These are phyloP conservation scores for Patiria pectinifera DNA, from an alignment of 53 echinoderm and acorn worm genomes.

Conservation along the genomic window DNA sequence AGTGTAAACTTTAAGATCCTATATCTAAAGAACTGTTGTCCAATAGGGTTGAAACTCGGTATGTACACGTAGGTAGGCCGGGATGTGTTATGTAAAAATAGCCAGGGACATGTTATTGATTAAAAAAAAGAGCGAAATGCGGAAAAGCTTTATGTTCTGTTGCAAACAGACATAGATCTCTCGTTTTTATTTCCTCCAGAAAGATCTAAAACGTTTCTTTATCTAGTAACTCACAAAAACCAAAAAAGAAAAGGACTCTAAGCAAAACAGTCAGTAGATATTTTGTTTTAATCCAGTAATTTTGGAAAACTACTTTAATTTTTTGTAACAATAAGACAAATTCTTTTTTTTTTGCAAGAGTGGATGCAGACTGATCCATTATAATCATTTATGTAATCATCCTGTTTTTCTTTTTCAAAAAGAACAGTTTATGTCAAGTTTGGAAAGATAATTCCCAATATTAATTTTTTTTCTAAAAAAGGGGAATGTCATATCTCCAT, in stretches of 20 bases:
- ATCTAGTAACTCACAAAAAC: no score
- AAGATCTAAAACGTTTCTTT: background rate
- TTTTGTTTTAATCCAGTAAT: background rate
- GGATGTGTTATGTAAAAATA: no score
- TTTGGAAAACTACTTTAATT: background rate
- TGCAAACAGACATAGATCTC: no score
- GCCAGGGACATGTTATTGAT: no score
- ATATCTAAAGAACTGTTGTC: no score
- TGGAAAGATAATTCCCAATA: background rate
- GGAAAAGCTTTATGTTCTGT: no score
- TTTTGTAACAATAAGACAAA: background rate
- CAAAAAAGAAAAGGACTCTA: no score
- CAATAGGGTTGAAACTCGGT: no score
- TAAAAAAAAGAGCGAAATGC: no score
- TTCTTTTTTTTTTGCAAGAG: background rate
- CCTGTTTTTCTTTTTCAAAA: background rate
- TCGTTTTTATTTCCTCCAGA: background rate
- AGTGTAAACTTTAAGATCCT: no score
- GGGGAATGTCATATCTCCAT: background rate
- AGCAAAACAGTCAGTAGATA: background rate
- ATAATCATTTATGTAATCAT: background rate
- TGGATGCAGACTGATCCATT: background rate
- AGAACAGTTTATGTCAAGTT: background rate
- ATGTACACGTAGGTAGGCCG: no score
- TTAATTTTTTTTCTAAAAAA: background rate